Conservation (phyloP, 2,797 vertebrate species). For the Anabas testudineus region DNA sequence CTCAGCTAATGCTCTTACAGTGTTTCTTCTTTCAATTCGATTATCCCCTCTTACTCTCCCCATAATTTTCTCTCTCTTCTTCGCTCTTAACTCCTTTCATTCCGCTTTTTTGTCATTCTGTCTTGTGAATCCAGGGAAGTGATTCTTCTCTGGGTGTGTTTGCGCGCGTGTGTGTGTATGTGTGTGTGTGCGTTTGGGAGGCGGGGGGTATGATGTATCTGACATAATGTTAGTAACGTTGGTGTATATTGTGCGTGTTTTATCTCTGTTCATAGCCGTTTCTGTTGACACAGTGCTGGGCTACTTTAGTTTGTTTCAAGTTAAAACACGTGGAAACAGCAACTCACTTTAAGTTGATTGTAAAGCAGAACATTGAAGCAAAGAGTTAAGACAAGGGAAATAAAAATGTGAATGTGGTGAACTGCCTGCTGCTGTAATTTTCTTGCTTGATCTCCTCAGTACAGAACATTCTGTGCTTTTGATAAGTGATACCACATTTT, state of each 20-base stretch:
- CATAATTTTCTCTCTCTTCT: constrained; percentile 25
- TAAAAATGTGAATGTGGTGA: constrained; percentile 72
- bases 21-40: constrained; percentile 82
- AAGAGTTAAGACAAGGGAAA: constrained; percentile 58
- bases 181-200: constrained; percentile 5
- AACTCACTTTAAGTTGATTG: constrained; percentile 54
- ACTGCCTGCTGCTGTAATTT: constrained; percentile 7
- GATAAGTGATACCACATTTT: background rate
- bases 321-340: constrained; percentile 27
- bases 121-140: constrained; percentile 32
- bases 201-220: constrained; percentile 14
- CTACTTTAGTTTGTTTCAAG: constrained; percentile 41
- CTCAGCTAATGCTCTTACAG: constrained; percentile 82
- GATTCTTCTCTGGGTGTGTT: background rate
- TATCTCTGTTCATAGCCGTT: constrained; percentile 36
- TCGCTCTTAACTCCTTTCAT: constrained; percentile 37
- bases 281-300: constrained; percentile 32
- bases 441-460: background rate
- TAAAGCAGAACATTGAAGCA: constrained; percentile 46
- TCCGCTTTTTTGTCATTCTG: constrained; percentile 21
- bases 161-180: background rate
- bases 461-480: background rate
- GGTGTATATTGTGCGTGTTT: constrained; percentile 20
- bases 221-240: constrained; percentile 12
- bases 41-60: constrained; percentile 46